Percentiles rank a stretch among this genome's conserved stretches.
Conservation (phyloP, 2,797 vertebrate genomes). For the Antrozous pallidus region DNA sequence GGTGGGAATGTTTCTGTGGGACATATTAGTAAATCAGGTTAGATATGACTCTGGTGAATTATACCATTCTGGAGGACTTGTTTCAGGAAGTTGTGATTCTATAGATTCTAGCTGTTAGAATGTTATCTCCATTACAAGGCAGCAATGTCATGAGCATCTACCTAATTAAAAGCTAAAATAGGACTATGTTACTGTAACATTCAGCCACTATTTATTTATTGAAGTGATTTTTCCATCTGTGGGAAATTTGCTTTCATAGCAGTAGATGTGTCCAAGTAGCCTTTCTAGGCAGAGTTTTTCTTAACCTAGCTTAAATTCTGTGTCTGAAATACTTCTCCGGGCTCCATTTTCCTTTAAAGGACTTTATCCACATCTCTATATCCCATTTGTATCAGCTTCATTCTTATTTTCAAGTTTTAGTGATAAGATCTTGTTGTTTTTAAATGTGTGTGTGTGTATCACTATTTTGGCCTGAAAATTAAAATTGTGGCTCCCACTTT, state of each 20-base stretch:
- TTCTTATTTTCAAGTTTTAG: slow-evolving; percentile 18
- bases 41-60: not conserved
- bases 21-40: not conserved
- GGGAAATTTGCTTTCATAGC: slow-evolving; percentile 4
- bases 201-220: slow-evolving; percentile 7
- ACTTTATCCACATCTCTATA: not conserved
- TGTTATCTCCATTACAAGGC: not conserved
- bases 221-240: not conserved
- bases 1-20: not conserved
- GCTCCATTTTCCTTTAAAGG: not conserved
- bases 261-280: not conserved
- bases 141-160: not conserved
- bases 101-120: not conserved
- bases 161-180: slow-evolving; percentile 25
- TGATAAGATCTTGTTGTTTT: slow-evolving; percentile 20
- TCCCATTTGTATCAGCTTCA: not conserved
- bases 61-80: not conserved
- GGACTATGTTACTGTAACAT: not conserved
- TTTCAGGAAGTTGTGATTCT: not conserved
- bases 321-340: slow-evolving; percentile 21
- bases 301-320: slow-evolving; percentile 16
- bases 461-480: slow-evolving; percentile 29
- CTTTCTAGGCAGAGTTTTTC: slow-evolving; percentile 27
- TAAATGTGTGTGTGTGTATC: not conserved
- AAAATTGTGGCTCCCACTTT: not conserved